These are phyloP conservation scores for Pandion haliaetus DNA, from an alignment of 2,113 vertebrate genomes.

Conservation along the genomic window DNA sequence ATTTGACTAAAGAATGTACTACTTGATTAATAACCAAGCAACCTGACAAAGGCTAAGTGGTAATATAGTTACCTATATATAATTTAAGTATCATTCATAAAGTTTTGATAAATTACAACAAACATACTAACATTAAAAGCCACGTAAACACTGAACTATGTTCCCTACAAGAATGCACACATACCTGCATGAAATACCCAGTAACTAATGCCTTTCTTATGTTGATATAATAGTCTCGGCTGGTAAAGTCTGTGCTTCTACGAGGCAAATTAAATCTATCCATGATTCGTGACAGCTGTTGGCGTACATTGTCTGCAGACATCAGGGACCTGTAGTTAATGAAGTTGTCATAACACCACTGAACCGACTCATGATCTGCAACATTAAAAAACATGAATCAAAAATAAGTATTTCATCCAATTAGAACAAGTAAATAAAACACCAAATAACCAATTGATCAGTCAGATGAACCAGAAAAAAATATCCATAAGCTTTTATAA, in stretches of 20 bases:
- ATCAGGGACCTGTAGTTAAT: slow-evolving; percentile 99
- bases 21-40: neutral
- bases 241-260: slow-evolving; percentile 98
- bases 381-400: slow-evolving; percentile 64
- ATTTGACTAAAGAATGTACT: neutral
- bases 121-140: neutral
- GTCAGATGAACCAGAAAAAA: slow-evolving; percentile 25
- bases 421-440: slow-evolving; percentile 52
- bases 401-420: slow-evolving; percentile 46
- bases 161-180: neutral
- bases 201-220: slow-evolving; percentile 97
- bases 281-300: slow-evolving; percentile 99
- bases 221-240: slow-evolving; percentile 99
- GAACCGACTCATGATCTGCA: slow-evolving; percentile 96
- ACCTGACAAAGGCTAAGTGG: neutral
- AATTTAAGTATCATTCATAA: neutral
- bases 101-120: neutral
- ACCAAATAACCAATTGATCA: neutral
- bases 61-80: neutral
- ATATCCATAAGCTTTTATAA: neutral
- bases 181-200: slow-evolving; percentile 99
- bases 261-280: slow-evolving; percentile 98
- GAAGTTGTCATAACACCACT: slow-evolving; percentile 99
- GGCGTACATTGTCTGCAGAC: slow-evolving; percentile 98
- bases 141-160: neutral